Evolutionary conservation across 2,888 invertebrate species (phyloP).

Genomic region (Pycnomerus fuliginosus): DNA sequence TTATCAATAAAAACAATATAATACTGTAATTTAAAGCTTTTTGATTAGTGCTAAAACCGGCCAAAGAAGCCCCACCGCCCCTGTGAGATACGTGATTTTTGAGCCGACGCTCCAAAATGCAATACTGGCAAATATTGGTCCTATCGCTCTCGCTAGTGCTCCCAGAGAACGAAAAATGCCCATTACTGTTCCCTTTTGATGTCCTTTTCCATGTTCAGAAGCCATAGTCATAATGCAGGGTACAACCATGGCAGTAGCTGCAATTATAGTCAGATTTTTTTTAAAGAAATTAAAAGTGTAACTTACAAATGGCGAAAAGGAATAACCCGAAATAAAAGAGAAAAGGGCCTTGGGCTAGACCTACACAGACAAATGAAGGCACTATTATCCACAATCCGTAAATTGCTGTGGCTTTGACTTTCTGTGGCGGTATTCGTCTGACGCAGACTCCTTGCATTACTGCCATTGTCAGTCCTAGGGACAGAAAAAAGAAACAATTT

Average conservation of each 20-base stretch:
- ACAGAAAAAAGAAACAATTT: too few species aligned
- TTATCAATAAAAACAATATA: too few species aligned
- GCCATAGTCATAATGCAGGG: constrained; percentile 93
- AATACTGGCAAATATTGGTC: constrained; percentile 85
- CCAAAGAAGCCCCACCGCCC: constrained; percentile 72
- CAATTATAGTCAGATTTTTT: constrained; percentile 23
- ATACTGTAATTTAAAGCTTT: too few species aligned
- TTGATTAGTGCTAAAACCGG: constrained; percentile 63
- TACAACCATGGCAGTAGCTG: constrained; percentile 89
- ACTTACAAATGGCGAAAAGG: constrained; percentile 88
- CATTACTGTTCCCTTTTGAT: constrained; percentile 88
- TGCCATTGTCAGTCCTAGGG: constrained; percentile 78
- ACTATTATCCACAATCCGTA: constrained; percentile 81
- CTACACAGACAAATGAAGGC: constrained; percentile 83
- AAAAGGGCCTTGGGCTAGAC: constrained; percentile 62
- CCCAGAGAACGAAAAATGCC: constrained; percentile 95
- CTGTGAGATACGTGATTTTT: constrained; percentile 75
- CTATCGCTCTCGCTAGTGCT: constrained; percentile 87
- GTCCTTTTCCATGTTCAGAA: constrained; percentile 76
- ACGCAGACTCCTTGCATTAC: constrained; percentile 87
- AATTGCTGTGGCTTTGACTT: constrained; percentile 70
- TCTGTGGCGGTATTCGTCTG: constrained; percentile 71
- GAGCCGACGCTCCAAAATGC: constrained; percentile 93
- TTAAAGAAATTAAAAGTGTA: constrained; percentile 10
- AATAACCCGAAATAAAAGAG: constrained; percentile 81